Evolutionary conservation across 2,888 invertebrate genomes (phyloP).

Genomic region (Lydus trimaculatus): DNA sequence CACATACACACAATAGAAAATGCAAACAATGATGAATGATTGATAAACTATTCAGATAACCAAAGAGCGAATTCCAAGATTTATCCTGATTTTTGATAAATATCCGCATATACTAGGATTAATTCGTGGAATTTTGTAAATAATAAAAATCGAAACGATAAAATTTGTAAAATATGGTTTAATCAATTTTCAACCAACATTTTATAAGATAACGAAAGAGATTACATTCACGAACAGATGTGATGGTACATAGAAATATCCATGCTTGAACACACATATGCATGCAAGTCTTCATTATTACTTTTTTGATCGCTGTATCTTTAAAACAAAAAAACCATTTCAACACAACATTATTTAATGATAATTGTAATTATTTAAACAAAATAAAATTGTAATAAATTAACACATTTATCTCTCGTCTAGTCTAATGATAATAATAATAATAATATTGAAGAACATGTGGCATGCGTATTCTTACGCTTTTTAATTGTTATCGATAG

Average conservation of each 20-base stretch:
- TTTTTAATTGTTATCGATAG: too few relatives aligned
- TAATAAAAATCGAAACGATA: too few relatives aligned
- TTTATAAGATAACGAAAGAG: neutral
- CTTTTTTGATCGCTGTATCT: neutral
- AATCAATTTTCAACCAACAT: too few relatives aligned
- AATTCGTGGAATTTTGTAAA: too few relatives aligned
- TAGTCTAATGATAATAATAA: too few relatives aligned
- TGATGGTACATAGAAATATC: neutral
- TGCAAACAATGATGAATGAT: too few relatives aligned
- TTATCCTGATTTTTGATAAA: too few relatives aligned
- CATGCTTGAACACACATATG: neutral
- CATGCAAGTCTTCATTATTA: neutral
- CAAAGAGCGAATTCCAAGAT: too few relatives aligned
- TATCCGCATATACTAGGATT: too few relatives aligned
- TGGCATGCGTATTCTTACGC: slow-evolving; percentile 4
- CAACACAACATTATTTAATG: neutral
- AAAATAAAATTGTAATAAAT: neutral
- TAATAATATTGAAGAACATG: neutral
- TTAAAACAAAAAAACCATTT: neutral
- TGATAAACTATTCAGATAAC: too few relatives aligned
- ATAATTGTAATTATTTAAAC: neutral
- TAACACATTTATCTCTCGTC: neutral
- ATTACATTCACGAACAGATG: slow-evolving; percentile 1
- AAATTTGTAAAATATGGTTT: too few relatives aligned
- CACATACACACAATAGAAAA: too few relatives aligned